Evolutionary conservation across 1,140 invertebrate genomes (phyloP), one percentile per base, ranked within the genome.

Genomic region (Pollicipes pollicipes): DNA sequence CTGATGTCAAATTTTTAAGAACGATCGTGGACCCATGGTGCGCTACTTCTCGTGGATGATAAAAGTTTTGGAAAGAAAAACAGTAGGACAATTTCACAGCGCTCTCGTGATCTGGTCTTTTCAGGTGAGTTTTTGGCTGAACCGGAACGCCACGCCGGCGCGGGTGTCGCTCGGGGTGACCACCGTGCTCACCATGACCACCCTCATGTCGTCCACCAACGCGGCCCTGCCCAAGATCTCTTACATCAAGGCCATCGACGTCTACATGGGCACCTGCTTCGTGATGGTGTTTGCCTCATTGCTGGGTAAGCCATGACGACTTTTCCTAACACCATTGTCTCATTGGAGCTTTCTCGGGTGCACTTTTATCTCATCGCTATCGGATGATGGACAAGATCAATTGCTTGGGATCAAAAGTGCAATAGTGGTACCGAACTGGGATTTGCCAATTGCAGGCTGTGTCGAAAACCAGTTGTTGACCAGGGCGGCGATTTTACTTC

Each of bases 131-230:
- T 75, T 75, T 71, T 75, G 75, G 75, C 75, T 75, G 69, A 75
- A 74, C 69, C 68, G 73, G 72, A 64, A 64, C 63, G 63, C 63
- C 75, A 97, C 94, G 73, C 95, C 95, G 74, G 95, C 95, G 77
- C 85, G 95, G 81, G 94, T 98, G 74, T 90, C 95, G 75, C 85
- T 98, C 77, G 94, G 94, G 78, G 95, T 97, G 78, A 97, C 95
- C 82, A 97, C 91, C 81, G 91, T 97, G 82, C 87, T 97, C 82
- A 97, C 95, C 77, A 97, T 98, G 93, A 97, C 95, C 76, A 98
- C 95, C 74, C 88, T 98, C 76, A 96, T 98, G 90, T 97, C 95
- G 75, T 97, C 93, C 75, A 98, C 95, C 77, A 98, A 98, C 81
- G 92, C 94, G 76, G 91, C 94, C 75, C 86, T 98, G 79, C 95